Conservation (phyloP, 2,113 vertebrate genomes). For the Sminthopsis crassicaudata region DNA sequence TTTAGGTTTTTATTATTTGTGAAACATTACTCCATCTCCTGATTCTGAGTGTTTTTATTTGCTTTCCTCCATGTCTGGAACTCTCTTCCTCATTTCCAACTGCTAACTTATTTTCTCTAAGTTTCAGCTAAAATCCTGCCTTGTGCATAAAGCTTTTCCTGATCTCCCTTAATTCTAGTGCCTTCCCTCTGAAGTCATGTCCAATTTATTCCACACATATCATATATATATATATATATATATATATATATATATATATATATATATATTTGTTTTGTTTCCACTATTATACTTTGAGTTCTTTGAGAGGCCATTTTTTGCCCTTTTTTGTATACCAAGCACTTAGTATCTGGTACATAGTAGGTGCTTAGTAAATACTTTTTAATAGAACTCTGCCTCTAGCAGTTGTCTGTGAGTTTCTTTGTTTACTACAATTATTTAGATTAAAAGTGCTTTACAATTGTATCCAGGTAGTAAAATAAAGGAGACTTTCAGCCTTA, state of each 20-base stretch:
- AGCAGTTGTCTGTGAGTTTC: background rate
- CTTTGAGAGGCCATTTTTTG: background rate
- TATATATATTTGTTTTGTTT: background rate
- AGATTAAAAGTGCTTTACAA: background rate
- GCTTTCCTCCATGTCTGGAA: background rate
- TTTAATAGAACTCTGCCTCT: background rate
- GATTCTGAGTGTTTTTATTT: background rate
- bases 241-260: no score
- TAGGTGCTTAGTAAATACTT: background rate
- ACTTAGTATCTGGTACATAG: background rate
- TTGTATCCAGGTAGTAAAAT: no score
- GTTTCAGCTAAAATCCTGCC: background rate
- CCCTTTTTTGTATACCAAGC: background rate
- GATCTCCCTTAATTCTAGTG: background rate
- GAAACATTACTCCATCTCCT: background rate
- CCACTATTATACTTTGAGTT: background rate
- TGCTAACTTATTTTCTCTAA: background rate
- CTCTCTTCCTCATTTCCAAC: background rate
- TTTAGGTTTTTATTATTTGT: background rate
- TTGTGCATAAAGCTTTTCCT: background rate
- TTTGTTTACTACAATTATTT: background rate
- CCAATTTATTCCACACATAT: background rate
- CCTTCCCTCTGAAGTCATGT: background rate
- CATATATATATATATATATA: background rate
- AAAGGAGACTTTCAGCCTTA: no score